These are phyloP conservation scores for Parochlus steinenii DNA, from an alignment of 2,888 invertebrate species.

Conservation along the genomic window DNA sequence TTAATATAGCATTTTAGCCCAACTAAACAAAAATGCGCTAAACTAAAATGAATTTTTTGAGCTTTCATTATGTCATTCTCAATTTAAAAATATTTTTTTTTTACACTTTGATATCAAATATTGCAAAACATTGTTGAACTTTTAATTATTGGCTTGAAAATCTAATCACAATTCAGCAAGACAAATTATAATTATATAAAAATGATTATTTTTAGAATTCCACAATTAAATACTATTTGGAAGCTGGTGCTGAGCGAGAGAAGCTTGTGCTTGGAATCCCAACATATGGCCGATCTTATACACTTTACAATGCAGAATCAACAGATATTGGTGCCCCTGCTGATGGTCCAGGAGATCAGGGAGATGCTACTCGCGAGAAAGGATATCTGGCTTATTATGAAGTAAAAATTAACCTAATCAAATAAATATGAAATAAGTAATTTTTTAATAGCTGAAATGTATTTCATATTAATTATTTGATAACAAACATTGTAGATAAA, in stretches of 20 bases:
- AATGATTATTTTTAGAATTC: conserved; percentile 50
- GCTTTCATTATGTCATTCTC: not conserved
- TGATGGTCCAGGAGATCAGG: conserved; percentile 80
- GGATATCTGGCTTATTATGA: conserved; percentile 88
- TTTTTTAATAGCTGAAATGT: not conserved
- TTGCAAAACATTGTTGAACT: too few relatives aligned
- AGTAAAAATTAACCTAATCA: conserved; percentile 31
- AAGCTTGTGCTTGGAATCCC: conserved; percentile 78
- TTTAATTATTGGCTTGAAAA: not conserved
- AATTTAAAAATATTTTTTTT: not conserved
- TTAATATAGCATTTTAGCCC: conserved; percentile 4
- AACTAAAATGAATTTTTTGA: not conserved
- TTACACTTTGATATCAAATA: too few relatives aligned
- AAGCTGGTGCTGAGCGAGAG: conserved; percentile 58
- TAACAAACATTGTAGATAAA: not conserved
- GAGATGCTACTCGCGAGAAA: conserved; percentile 80
- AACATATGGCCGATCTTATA: conserved; percentile 80
- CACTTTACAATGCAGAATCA: conserved; percentile 70
- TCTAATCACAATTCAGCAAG: too few relatives aligned
- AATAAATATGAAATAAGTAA: conserved; percentile 5
- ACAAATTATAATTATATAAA: too few relatives aligned
- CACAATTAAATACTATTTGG: conserved; percentile 66
- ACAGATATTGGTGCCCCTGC: conserved; percentile 75
- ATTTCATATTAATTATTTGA: not conserved
- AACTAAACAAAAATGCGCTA: not conserved